Conservation (phyloP, 2,888 invertebrate genomes). For the Drosophila ustulata region DNA sequence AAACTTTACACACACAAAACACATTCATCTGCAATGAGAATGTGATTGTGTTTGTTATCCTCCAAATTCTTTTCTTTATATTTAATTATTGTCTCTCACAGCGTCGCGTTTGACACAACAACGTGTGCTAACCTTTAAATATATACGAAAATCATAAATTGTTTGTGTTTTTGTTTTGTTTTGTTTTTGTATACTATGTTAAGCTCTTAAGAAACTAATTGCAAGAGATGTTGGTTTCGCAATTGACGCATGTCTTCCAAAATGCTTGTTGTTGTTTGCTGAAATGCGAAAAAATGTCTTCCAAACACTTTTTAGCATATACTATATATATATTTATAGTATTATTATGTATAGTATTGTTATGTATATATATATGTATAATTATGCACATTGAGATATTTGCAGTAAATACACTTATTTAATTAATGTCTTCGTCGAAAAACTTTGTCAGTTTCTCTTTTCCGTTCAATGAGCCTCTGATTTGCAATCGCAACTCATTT, state of each 20-base stretch:
- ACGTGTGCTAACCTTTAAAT: slow-evolving; percentile 71
- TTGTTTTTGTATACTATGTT: slow-evolving; percentile 29
- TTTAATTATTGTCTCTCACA: slow-evolving; percentile 85
- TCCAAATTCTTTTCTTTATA: slow-evolving; percentile 49
- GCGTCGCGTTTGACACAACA: slow-evolving; percentile 82
- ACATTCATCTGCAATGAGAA: slow-evolving; percentile 3
- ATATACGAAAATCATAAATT: slow-evolving; percentile 44
- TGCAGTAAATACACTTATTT: slow-evolving; percentile 76
- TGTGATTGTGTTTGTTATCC: slow-evolving; percentile 13
- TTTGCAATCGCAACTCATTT: slow-evolving; percentile 78
- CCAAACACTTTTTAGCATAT: slow-evolving; percentile 72
- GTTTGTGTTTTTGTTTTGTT: slow-evolving; percentile 14
- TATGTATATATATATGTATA: slow-evolving; percentile 44
- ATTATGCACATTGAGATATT: slow-evolving; percentile 66
- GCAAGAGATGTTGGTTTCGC: slow-evolving; percentile 58
- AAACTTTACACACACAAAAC: slow-evolving; percentile 50
- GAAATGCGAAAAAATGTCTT: slow-evolving; percentile 80
- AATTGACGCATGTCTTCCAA: slow-evolving; percentile 82
- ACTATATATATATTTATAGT: slow-evolving; percentile 41
- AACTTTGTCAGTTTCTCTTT: slow-evolving; percentile 38
- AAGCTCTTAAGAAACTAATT: slow-evolving; percentile 62
- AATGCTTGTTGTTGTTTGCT: slow-evolving; percentile 75
- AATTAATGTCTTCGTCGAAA: slow-evolving; percentile 69
- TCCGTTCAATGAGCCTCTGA: slow-evolving; percentile 59
- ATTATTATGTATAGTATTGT: slow-evolving; percentile 37